Evolutionary conservation across 1,140 invertebrate species (phyloP).

Genomic region (Ctenoplectra terminalis): DNA sequence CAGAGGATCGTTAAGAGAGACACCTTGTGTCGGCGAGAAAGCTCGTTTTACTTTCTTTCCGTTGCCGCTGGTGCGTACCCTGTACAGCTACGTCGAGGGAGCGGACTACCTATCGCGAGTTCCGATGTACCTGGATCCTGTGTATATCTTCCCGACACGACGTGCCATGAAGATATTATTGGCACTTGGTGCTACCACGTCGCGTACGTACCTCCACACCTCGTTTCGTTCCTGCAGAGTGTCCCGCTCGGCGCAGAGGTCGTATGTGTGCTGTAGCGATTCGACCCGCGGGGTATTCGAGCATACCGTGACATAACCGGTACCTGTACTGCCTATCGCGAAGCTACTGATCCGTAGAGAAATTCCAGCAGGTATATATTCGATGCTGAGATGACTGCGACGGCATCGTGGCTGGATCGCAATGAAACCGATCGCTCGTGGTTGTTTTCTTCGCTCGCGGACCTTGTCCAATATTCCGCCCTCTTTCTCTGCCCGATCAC

Average conservation of each 20-base stretch:
- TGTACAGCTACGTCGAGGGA: constrained; percentile 21
- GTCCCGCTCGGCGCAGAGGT: constrained; percentile 26
- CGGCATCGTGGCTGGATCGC: constrained; percentile 25
- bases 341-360: constrained; percentile 67
- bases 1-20: constrained; percentile 49
- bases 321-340: constrained; percentile 64
- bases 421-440: constrained; percentile 51
- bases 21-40: constrained; percentile 26
- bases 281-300: constrained; percentile 65
- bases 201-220: constrained; percentile 24
- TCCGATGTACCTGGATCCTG: constrained; percentile 41
- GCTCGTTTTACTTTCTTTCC: constrained; percentile 33
- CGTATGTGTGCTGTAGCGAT: constrained; percentile 55
- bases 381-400: constrained; percentile 55
- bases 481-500: constrained; percentile 32
- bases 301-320: constrained; percentile 65
- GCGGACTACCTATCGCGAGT: constrained; percentile 40
- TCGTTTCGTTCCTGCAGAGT: constrained; percentile 32
- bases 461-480: constrained; percentile 58
- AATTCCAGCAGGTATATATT: constrained; percentile 61
- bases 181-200: constrained; percentile 61
- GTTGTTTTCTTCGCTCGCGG: constrained; percentile 52
- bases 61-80: background rate
- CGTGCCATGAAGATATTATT: constrained; percentile 69
- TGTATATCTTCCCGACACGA: constrained; percentile 63